phyloP scores from a whole-genome alignment of 2,797 vertebrate genomes.

The Ispidina lecontei region DNA sequence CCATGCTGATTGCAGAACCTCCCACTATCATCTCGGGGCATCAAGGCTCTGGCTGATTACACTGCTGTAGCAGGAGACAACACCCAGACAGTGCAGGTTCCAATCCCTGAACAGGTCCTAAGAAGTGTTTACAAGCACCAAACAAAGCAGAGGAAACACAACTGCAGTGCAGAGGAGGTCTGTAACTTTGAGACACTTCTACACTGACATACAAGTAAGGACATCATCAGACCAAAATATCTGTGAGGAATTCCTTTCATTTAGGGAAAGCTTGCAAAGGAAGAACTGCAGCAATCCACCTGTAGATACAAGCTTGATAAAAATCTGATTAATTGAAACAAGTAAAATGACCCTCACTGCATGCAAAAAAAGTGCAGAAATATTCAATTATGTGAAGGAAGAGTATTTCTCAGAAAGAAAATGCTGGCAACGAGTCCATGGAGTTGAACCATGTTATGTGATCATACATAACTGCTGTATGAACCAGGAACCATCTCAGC shows the following conservation, averaged over 20 bases:
- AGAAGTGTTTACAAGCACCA: neutral
- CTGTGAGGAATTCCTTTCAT: neutral
- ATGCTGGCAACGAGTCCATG: neutral
- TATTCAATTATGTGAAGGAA: neutral
- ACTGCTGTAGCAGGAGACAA: conserved; percentile 19
- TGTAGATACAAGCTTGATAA: neutral
- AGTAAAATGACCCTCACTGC: neutral
- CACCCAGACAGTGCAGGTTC: conserved; percentile 17
- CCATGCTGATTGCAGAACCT: neutral
- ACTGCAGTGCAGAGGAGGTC: neutral
- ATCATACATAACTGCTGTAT: neutral
- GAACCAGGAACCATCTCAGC: neutral
- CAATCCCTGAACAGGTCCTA: neutral
- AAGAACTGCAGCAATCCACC: neutral
- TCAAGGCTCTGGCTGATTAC: neutral
- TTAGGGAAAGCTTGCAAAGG: neutral
- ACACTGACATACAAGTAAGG: neutral
- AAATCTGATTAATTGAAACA: neutral
- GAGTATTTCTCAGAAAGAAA: neutral
- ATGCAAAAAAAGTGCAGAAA: neutral
- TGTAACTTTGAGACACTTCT: neutral
- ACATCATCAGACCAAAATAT: neutral
- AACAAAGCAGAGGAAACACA: neutral
- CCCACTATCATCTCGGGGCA: conserved; percentile 29
- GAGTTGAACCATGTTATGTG: neutral